Base-by-base conservation (phyloP, 2,113 vertebrate genomes). In the Semnornis frantzii region DNA sequence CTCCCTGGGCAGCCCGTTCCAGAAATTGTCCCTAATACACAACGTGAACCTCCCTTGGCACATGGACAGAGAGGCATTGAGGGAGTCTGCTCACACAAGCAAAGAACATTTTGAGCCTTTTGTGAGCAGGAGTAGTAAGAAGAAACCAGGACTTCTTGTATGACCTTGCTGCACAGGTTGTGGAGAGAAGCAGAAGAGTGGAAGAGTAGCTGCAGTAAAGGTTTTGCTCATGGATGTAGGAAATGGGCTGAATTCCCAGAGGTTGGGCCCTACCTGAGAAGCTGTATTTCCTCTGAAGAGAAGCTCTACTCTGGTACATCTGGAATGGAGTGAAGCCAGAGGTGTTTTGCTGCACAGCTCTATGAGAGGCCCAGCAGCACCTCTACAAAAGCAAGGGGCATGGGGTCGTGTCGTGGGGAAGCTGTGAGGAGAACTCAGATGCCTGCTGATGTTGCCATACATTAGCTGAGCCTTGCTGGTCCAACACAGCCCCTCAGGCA, bases 311-410 rank as follows among this genome's bases (percentile, higher is more conserved):
- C 55, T 19, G 34, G 30, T 50, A 85, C 94, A 94, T 93, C 91
- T 97, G 97, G 85, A 89, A 83, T 16, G 57, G 63, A 94, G 27
- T 82, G 82, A 75, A 91, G 92, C 91, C 74, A 86, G 76, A 73
- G 83, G 86, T 37, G 0, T 20, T 96, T 92, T 94, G 33, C 85
- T 90, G 33, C 55, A 15, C 90, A 93, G 37, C 68, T 86, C 34
- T 85, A 87, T 64, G 52, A 93, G 92, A 89, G 87, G 90, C 86
- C 77, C 77, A 81, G 11, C 9, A 82, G 50, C 86, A 91, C 75
- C 69, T 89, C 77, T 63, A 89, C 76, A 90, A 76, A 73, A 60
- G 50, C 4, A 90, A 78, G 28, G 60, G 50, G 73, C 85, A 83
- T 11, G 18, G 69, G 31, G 46, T 74, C 63, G 58, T 19, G 42